A percentile compares a stretch with the other conserved stretches of the same genome.
These are phyloP conservation scores for Pantelozetes paolii DNA, from an alignment of 2,888 invertebrate species.

Conservation along the genomic window DNA sequence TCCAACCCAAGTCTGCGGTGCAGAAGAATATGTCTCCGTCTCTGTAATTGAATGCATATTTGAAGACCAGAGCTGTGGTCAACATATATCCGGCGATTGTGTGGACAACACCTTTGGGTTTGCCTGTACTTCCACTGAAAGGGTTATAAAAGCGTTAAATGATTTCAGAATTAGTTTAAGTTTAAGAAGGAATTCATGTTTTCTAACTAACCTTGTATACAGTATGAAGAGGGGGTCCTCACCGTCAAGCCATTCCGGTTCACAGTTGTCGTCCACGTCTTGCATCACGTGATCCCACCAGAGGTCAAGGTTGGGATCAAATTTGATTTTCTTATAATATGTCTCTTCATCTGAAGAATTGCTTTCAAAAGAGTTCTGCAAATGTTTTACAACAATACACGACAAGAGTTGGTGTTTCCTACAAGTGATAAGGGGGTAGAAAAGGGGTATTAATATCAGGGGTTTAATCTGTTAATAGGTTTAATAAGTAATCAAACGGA, in stretches of 20 bases:
- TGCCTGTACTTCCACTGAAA: conserved; percentile 82
- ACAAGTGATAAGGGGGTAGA: too few species aligned
- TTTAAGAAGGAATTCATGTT: too few species aligned
- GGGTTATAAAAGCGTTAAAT: too few species aligned
- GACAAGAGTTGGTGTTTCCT: conserved; percentile 24
- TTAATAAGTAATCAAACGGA: not conserved
- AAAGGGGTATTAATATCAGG: too few species aligned
- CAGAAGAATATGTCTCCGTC: conserved; percentile 66
- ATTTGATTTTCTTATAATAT: not conserved
- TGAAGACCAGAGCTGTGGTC: conserved; percentile 87
- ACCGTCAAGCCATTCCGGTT: conserved; percentile 90
- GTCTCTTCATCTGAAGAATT: conserved; percentile 25
- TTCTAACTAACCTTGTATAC: conserved; percentile 81
- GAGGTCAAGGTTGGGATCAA: conserved; percentile 58
- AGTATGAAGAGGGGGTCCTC: conserved; percentile 97
- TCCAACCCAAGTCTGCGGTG: conserved; percentile 83
- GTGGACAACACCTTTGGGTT: conserved; percentile 95
- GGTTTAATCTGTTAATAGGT: too few species aligned
- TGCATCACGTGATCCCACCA: conserved; percentile 92
- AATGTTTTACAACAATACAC: conserved; percentile 29
- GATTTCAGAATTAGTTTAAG: too few species aligned
- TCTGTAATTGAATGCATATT: conserved; percentile 81
- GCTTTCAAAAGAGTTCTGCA: conserved; percentile 34
- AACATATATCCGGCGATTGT: conserved; percentile 90
- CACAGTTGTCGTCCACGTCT: conserved; percentile 72